Conservation (phyloP, 2,113 vertebrate species). For the Oceanites oceanicus region DNA sequence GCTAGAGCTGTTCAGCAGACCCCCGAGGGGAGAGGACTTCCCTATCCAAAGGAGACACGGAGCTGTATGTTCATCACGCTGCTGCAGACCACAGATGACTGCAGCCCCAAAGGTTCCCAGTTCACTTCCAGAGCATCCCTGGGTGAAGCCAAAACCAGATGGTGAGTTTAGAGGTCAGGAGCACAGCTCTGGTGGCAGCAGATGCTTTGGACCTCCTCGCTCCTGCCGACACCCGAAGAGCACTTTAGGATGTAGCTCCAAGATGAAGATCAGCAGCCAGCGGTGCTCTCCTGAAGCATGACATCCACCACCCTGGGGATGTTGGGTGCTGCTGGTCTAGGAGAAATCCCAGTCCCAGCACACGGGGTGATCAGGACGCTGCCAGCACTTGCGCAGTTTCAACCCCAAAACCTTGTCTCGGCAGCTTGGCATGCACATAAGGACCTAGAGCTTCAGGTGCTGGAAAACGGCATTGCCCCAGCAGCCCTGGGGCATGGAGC, state of each 20-base stretch:
- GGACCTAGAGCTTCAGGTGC: neutral
- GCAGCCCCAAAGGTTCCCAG: neutral
- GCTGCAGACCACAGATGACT: neutral
- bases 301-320: neutral
- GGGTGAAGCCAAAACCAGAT: neutral
- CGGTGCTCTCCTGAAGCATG: neutral
- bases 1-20: neutral
- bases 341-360: neutral
- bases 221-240: neutral
- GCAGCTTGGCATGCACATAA: neutral
- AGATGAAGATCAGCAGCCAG: neutral
- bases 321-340: neutral
- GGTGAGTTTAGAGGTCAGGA: neutral
- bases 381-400: neutral
- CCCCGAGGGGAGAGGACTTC: neutral
- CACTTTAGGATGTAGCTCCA: neutral
- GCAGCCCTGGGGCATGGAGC: rapidly evolving
- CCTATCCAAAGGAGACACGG: rapidly evolving
- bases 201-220: neutral
- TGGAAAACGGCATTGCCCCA: rapidly evolving
- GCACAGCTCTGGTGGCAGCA: neutral
- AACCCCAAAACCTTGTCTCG: neutral
- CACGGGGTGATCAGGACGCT: rapidly evolving
- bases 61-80: neutral
- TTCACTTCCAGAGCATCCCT: neutral